Evolutionary conservation across 2,888 invertebrate genomes (phyloP).

Genomic region (Hydroisotoma schaefferi): DNA sequence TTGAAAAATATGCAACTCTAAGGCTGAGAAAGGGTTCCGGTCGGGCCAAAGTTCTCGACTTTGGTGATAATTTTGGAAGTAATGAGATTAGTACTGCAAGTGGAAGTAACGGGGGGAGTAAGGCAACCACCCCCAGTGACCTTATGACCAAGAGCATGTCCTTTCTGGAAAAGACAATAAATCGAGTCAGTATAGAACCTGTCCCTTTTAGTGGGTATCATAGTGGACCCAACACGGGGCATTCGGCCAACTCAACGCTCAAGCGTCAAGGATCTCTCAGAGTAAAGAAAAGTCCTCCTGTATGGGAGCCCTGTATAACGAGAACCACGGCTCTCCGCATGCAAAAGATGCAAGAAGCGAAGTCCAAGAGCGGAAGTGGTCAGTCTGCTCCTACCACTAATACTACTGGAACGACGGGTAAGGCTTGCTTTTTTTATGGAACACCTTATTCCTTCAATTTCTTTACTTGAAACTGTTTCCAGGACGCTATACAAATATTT

Average conservation of each 20-base stretch:
- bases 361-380: constrained; percentile 14
- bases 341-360: constrained; percentile 46
- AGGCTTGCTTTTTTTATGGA: too few species aligned
- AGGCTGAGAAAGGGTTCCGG: constrained; percentile 39
- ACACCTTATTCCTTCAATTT: too few species aligned
- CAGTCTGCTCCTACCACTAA: neutral
- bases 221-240: neutral
- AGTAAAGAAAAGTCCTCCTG: constrained; percentile 28
- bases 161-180: constrained; percentile 45
- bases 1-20: constrained; percentile 47
- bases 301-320: constrained; percentile 43
- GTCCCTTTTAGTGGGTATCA: too few species aligned
- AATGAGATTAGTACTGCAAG: constrained; percentile 16
- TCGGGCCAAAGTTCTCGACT: too few species aligned
- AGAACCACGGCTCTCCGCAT: constrained; percentile 45
- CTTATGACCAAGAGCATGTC: constrained; percentile 48
- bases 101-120: neutral
- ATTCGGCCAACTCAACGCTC: constrained; percentile 21
- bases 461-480: neutral
- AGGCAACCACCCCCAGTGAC: constrained; percentile 22
- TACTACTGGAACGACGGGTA: too few species aligned
- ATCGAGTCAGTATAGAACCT: too few species aligned
- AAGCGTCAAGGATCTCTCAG: constrained; percentile 45
- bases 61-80: too few species aligned
- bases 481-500: too few species aligned